Percentiles rank a stretch among this genome's conserved stretches.
These are phyloP conservation scores for Cryptocheilus praepositus DNA, from an alignment of 2,888 invertebrate genomes.

Conservation along the genomic window DNA sequence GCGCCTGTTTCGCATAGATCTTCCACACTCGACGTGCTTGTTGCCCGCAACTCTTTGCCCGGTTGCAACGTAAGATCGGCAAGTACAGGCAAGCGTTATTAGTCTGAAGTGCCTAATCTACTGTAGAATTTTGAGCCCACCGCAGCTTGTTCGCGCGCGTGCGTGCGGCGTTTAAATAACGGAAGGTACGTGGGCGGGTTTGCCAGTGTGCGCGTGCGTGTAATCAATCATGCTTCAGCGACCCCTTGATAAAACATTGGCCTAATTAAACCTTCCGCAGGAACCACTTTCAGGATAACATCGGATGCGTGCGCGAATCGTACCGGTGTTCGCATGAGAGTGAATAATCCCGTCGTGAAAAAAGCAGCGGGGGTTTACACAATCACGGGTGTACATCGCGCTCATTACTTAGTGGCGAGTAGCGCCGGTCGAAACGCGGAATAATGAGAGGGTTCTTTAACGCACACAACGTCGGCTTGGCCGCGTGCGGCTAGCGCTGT, in stretches of 20 bases:
- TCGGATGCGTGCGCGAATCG: neutral
- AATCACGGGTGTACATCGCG: neutral
- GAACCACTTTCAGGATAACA: constrained; percentile 7
- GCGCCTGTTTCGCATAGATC: no score
- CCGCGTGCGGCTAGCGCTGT: no score
- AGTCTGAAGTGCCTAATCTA: no score
- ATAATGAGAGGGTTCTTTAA: neutral
- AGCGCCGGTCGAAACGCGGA: neutral
- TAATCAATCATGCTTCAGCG: constrained; percentile 55
- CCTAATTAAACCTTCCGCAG: constrained; percentile 44
- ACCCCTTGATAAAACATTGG: constrained; percentile 49
- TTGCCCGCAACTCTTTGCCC: no score
- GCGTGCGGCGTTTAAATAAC: no score
- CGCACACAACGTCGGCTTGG: no score
- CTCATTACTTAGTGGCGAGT: neutral
- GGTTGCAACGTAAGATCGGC: no score
- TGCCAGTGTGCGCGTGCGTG: constrained; percentile 2
- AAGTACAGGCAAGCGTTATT: no score
- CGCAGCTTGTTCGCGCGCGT: no score
- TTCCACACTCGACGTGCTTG: no score
- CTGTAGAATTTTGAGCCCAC: no score
- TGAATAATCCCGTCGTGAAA: neutral
- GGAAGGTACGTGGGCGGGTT: no score
- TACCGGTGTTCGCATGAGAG: neutral
- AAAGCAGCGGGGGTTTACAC: neutral